Conservation (phyloP, 1,140 invertebrate genomes). For the Parapsyche elsis region DNA sequence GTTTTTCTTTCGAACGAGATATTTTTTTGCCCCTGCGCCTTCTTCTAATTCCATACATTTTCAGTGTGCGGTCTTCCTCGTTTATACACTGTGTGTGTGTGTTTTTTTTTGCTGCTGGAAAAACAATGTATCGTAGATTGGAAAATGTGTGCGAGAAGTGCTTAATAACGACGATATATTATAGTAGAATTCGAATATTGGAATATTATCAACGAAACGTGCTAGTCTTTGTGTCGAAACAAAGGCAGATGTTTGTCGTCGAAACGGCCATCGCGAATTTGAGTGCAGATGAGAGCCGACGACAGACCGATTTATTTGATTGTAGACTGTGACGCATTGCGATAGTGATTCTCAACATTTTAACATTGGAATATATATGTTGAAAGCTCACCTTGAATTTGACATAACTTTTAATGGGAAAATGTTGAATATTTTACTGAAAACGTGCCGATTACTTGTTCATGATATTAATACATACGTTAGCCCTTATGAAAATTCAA, state of each 20-base stretch:
- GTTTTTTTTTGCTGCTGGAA: conserved; percentile 50
- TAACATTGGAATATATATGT: background rate
- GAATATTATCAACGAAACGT: background rate
- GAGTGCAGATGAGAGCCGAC: conserved; percentile 18
- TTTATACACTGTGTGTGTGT: conserved; percentile 31
- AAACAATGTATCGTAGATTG: conserved; percentile 49
- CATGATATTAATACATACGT: too few species aligned
- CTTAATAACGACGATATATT: background rate
- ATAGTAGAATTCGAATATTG: too few species aligned
- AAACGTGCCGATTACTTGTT: too few species aligned
- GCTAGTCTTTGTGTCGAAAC: conserved; percentile 7
- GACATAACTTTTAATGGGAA: too few species aligned
- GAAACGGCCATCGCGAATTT: conserved; percentile 28
- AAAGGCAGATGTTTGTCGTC: background rate
- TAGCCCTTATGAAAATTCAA: too few species aligned
- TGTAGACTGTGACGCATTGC: conserved; percentile 9
- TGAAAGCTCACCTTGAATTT: too few species aligned
- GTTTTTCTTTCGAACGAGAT: conserved; percentile 48
- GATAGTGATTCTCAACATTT: background rate
- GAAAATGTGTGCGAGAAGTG: background rate
- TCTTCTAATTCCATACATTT: conserved; percentile 54
- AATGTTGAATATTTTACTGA: too few species aligned
- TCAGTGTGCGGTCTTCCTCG: conserved; percentile 41
- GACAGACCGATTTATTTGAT: conserved; percentile 41
- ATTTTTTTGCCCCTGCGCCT: conserved; percentile 18